Percentiles rank a stretch among this genome's conserved stretches.
phyloP scores from a whole-genome alignment of 2,888 invertebrate species.

The Drosophila nr. fundita region DNA sequence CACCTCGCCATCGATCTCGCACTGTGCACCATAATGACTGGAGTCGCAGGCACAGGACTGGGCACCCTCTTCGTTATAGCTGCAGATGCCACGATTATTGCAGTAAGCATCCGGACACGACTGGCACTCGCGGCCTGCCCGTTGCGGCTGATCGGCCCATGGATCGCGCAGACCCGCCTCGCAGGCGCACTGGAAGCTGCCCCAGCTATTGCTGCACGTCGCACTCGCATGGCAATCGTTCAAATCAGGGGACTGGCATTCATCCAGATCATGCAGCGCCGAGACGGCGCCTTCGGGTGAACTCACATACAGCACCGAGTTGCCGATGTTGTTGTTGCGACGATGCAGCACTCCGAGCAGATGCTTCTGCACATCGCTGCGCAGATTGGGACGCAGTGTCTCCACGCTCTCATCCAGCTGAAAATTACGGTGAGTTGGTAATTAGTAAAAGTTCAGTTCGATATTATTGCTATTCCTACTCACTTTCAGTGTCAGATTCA shows the following conservation, averaged over 20 bases:
- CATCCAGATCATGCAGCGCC: constrained; percentile 92
- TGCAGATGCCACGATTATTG: constrained; percentile 94
- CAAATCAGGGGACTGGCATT: constrained; percentile 92
- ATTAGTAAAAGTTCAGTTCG: accelerated
- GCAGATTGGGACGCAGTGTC: constrained; percentile 89
- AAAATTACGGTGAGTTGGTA: background rate
- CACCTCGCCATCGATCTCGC: constrained; percentile 96
- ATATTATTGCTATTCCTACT: background rate
- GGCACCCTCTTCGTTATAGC: constrained; percentile 88
- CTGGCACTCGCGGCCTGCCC: constrained; percentile 91
- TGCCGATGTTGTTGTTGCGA: constrained; percentile 94
- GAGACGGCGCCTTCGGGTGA: constrained; percentile 92
- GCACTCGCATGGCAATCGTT: constrained; percentile 94
- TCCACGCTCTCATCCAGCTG: constrained; percentile 91
- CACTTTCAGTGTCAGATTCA: constrained; percentile 92
- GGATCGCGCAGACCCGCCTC: constrained; percentile 91
- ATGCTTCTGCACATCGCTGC: constrained; percentile 92
- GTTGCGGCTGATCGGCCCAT: constrained; percentile 88
- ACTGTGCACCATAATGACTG: constrained; percentile 92
- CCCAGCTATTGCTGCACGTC: constrained; percentile 92
- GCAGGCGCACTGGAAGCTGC: constrained; percentile 90
- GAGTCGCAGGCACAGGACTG: constrained; percentile 89
- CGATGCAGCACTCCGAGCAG: constrained; percentile 92
- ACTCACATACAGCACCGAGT: constrained; percentile 93
- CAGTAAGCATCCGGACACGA: constrained; percentile 92